These are phyloP conservation scores for Ciconia boyciana DNA, from an alignment of 2,113 vertebrate species.

Conservation along the genomic window DNA sequence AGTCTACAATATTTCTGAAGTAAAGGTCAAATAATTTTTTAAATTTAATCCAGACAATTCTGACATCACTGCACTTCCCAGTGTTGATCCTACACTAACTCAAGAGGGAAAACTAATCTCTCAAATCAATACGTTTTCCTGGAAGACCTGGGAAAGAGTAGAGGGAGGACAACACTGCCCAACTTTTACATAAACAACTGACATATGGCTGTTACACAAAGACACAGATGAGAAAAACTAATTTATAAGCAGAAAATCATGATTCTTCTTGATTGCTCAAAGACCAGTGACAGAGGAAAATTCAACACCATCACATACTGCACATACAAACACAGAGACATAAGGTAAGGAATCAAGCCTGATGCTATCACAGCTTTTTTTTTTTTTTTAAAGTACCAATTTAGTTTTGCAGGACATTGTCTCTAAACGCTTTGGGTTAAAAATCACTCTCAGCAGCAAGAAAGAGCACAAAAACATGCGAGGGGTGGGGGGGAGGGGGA, in stretches of 20 bases:
- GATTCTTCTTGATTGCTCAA: neutral
- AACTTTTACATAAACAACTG: neutral
- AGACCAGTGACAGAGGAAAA: neutral
- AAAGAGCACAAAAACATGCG: neutral
- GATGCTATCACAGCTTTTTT: neutral
- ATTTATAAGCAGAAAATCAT: neutral
- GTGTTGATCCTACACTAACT: neutral
- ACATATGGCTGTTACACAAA: neutral
- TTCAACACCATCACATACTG: neutral
- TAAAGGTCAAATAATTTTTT: neutral
- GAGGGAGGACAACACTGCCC: neutral
- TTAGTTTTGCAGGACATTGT: neutral
- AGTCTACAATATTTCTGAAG: neutral
- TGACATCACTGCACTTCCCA: neutral
- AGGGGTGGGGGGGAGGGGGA: accelerated
- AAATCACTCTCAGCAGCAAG: neutral
- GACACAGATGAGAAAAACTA: neutral
- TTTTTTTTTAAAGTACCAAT: neutral
- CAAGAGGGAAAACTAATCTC: neutral
- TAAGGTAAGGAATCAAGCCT: neutral
- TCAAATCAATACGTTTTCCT: neutral
- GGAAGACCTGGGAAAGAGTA: neutral
- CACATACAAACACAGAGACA: neutral
- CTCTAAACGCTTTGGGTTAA: neutral
- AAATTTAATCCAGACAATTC: neutral